phyloP scores from a whole-genome alignment of 2,888 invertebrate species.

The Deladenus siricidicola region DNA sequence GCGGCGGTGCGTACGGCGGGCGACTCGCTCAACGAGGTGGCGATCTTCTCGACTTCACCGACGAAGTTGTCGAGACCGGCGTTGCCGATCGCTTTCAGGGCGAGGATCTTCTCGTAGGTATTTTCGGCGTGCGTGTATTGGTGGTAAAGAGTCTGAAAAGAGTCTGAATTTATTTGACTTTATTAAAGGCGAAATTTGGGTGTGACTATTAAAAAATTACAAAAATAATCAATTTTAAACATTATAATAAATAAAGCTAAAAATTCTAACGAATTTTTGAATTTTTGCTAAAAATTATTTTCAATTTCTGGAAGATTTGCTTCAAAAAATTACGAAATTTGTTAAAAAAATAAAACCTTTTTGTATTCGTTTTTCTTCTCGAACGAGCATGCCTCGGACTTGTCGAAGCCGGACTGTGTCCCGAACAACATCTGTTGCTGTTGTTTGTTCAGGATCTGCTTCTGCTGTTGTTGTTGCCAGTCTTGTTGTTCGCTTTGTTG shows the following conservation, averaged over 20 bases:
- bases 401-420: slow-evolving; percentile 23
- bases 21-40: slow-evolving; percentile 29
- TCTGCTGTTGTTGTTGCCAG: not conserved
- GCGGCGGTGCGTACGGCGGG: slow-evolving; percentile 32
- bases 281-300: no score
- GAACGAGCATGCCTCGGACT: slow-evolving; percentile 19
- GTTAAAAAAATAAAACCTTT: not conserved
- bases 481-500: not conserved
- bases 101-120: slow-evolving; percentile 26
- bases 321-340: no score
- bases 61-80: slow-evolving; percentile 44
- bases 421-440: slow-evolving; percentile 19
- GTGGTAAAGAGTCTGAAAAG: not conserved
- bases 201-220: no score
- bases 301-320: no score
- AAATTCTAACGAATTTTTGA: no score
- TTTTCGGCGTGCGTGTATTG: not conserved
- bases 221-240: no score
- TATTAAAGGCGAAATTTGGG: not conserved
- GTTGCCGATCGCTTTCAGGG: slow-evolving; percentile 48
- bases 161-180: not conserved
- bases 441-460: not conserved
- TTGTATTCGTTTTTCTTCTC: not conserved
- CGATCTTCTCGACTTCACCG: slow-evolving; percentile 42
- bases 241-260: no score